These are phyloP conservation scores for Caloenas nicobarica DNA, from an alignment of 2,113 vertebrate genomes.

Conservation along the genomic window DNA sequence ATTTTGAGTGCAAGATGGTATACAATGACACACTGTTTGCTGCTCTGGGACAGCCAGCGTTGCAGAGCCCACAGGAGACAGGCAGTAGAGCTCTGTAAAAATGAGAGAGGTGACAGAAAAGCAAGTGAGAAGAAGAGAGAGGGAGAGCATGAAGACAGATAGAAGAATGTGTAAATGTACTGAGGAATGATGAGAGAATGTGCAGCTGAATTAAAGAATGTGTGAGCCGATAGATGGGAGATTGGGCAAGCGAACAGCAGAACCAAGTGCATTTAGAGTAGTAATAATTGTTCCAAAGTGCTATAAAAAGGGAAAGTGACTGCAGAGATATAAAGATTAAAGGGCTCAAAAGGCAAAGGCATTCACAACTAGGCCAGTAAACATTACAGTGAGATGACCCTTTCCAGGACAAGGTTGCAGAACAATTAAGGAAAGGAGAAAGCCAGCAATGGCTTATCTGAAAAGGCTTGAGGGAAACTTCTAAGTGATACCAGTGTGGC, in stretches of 20 bases:
- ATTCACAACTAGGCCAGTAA: background rate
- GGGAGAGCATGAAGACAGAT: background rate
- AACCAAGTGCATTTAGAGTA: background rate
- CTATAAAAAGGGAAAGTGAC: background rate
- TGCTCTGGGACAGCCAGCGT: background rate
- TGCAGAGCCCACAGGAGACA: background rate
- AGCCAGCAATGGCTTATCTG: background rate
- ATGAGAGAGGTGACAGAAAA: constrained; percentile 8
- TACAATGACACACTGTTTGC: constrained; percentile 25
- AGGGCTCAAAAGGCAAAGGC: background rate
- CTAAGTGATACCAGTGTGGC: background rate
- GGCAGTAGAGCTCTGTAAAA: background rate
- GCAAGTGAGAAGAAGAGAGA: constrained; percentile 14
- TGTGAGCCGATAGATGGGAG: constrained; percentile 42
- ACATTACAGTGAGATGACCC: background rate
- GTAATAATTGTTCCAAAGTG: background rate
- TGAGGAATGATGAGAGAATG: constrained; percentile 52
- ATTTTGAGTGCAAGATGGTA: background rate
- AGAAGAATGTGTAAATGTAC: constrained; percentile 43
- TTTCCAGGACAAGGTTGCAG: background rate
- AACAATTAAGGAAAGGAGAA: background rate
- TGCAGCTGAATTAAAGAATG: constrained; percentile 51
- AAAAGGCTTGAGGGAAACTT: background rate
- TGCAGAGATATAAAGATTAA: background rate
- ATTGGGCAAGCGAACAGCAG: background rate